A percentile compares a stretch with the other conserved stretches of the same genome.
These are phyloP conservation scores for Entomobrya multifasciata DNA, from an alignment of 2,888 invertebrate genomes.

Conservation along the genomic window DNA sequence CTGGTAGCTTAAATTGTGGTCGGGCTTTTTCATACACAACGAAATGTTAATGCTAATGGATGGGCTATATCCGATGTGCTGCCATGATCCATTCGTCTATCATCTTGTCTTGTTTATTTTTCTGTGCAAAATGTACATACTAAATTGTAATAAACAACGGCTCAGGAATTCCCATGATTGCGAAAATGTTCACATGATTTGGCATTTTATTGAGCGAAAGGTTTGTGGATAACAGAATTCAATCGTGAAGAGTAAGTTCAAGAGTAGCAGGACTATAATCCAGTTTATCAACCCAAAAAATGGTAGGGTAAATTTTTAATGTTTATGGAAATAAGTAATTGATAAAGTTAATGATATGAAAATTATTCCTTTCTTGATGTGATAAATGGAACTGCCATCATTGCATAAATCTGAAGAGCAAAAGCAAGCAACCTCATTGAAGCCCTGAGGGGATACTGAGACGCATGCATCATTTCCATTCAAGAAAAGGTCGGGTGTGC, in stretches of 20 bases:
- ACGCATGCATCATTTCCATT: constrained; percentile 30
- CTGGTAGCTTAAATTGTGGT: not conserved
- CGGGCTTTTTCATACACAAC: too few relatives aligned
- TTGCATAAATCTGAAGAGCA: constrained; percentile 35
- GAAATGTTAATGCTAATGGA: constrained; percentile 55
- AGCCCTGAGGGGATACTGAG: not conserved
- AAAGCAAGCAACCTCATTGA: constrained; percentile 8
- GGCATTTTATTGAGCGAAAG: too few relatives aligned
- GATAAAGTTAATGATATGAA: not conserved
- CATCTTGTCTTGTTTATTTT: constrained; percentile 34
- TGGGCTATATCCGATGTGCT: constrained; percentile 36
- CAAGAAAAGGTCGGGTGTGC: constrained; percentile 43
- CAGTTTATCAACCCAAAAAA: too few relatives aligned
- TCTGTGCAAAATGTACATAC: constrained; percentile 50
- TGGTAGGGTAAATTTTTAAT: too few relatives aligned
- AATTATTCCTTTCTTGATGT: not conserved
- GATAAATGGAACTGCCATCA: constrained; percentile 2
- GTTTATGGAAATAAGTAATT: too few relatives aligned
- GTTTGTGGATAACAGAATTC: too few relatives aligned
- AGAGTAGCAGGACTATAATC: too few relatives aligned
- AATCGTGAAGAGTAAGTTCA: too few relatives aligned
- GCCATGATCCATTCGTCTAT: constrained; percentile 50
- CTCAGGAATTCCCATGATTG: too few relatives aligned
- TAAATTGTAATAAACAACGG: not conserved
- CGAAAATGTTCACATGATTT: too few relatives aligned